Evolutionary conservation across 2,888 invertebrate genomes (phyloP), one percentile per base, ranked within the genome.

Genomic region (Lasioglossum oenotherae): DNA sequence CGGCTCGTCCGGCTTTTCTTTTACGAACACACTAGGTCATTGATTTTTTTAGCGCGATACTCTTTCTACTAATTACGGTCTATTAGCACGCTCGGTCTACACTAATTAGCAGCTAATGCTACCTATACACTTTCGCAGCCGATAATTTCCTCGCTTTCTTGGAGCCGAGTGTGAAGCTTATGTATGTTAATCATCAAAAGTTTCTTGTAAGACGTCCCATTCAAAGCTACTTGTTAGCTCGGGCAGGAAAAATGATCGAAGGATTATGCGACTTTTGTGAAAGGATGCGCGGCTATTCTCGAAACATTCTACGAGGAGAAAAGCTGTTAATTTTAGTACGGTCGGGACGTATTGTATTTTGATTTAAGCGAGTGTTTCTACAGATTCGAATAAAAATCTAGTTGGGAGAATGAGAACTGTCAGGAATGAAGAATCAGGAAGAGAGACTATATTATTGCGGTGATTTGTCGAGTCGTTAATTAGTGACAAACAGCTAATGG

Each of bases 401-500:
- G 46, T 46, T 46, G 16, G 46, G 16, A 16, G 16, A 46, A 46
- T 16, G 46, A 46, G 16, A 46, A 46, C 1, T 46, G 4, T 4
- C 46, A 19, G 19, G 19, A 49, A 19, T 19, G 49, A 49, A 49
- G 19, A 46, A 5, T 46, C 46, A 16, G 5, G 49, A 23, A 8
- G 23, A 23, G 35, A 35, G 35, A 35, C 35, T 35, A 35, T 35
- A 35, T 8, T 27, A 12, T 27, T 27, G 12, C 4, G 27, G 16
- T 8, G 57, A 3, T 10, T 35, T 19, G 57, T 12, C 8, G 41
- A 60, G 44, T 69, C 38, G 84, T 41, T 71, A 79, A 79, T 44
- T 79, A 41, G 74, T 44, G 60, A 86, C 60, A 75, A 85, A 75
- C 74, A 49, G 53, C 78, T 78, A 75, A 85, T 78, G 72, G 74